These are phyloP conservation scores for Abrostola triplasia DNA, from an alignment of 2,888 invertebrate species.

Conservation along the genomic window DNA sequence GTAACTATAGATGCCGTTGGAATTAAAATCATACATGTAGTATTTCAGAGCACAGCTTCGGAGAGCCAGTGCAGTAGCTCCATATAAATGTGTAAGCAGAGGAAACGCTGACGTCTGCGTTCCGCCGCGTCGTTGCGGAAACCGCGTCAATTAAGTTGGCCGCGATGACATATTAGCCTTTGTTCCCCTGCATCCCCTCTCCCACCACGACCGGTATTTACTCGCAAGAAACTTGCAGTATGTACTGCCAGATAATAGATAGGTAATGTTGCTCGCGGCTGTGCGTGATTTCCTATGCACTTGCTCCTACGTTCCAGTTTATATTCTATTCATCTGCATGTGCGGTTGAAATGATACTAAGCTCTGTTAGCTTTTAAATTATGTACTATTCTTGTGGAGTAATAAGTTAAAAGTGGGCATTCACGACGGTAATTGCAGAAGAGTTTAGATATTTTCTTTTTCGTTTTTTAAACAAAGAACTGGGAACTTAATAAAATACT, in stretches of 20 bases:
- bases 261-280: conserved; percentile 55
- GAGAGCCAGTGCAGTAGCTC: conserved; percentile 61
- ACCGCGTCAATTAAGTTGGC: conserved; percentile 87
- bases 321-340: conserved; percentile 52
- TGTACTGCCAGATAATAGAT: conserved; percentile 59
- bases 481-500: conserved; percentile 21
- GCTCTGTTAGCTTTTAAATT: conserved; percentile 27
- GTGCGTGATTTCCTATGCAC: conserved; percentile 59
- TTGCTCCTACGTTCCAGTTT: conserved; percentile 47
- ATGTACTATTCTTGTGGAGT: conserved; percentile 7
- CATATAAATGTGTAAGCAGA: conserved; percentile 84
- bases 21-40: conserved; percentile 64
- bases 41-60: conserved; percentile 55
- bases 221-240: conserved; percentile 71
- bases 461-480: conserved; percentile 16
- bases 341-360: conserved; percentile 43
- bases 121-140: conserved; percentile 85
- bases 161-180: conserved; percentile 87
- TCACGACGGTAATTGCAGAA: conserved; percentile 15
- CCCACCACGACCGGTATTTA: conserved; percentile 70
- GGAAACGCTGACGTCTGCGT: conserved; percentile 85
- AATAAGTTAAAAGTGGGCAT: not conserved
- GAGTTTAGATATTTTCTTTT: conserved; percentile 16
- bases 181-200: conserved; percentile 72
- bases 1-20: conserved; percentile 19